Evolutionary conservation across 2,797 vertebrate species (phyloP).

Genomic region (Hemitrygon akajei): DNA sequence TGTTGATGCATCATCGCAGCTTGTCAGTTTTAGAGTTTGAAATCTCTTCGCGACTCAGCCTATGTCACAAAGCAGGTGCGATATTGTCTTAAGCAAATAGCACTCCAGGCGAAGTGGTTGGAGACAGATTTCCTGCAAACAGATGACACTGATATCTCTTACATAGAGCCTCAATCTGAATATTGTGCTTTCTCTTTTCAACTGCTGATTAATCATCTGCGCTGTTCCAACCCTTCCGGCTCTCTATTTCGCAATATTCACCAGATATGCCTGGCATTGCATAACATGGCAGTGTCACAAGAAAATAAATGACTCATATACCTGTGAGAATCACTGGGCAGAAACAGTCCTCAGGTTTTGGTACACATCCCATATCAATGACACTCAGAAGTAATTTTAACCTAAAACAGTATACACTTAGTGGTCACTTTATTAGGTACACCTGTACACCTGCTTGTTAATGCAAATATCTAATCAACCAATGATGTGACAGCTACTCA

Average conservation of each 20-base stretch:
- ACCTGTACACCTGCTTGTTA: too few species aligned
- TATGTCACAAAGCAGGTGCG: background rate
- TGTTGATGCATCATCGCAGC: background rate
- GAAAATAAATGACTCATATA: background rate
- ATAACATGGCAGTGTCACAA: background rate
- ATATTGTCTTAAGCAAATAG: background rate
- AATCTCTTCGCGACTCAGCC: background rate
- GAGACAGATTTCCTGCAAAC: background rate
- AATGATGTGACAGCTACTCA: too few species aligned
- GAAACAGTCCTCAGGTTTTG: background rate
- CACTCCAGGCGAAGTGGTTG: background rate
- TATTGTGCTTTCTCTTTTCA: background rate
- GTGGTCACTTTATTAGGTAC: too few species aligned
- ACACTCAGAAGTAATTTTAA: too few species aligned
- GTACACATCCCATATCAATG: background rate
- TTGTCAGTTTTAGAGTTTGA: background rate
- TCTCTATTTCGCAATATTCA: background rate
- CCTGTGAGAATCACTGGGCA: background rate
- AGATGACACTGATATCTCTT: background rate
- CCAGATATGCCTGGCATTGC: background rate
- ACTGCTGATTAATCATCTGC: background rate
- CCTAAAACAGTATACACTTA: too few species aligned
- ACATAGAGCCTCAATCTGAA: background rate
- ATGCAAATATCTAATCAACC: too few species aligned
- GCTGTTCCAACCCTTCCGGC: background rate